Conservation (phyloP, 2,797 vertebrate species). For the Myioborus miniatus region DNA sequence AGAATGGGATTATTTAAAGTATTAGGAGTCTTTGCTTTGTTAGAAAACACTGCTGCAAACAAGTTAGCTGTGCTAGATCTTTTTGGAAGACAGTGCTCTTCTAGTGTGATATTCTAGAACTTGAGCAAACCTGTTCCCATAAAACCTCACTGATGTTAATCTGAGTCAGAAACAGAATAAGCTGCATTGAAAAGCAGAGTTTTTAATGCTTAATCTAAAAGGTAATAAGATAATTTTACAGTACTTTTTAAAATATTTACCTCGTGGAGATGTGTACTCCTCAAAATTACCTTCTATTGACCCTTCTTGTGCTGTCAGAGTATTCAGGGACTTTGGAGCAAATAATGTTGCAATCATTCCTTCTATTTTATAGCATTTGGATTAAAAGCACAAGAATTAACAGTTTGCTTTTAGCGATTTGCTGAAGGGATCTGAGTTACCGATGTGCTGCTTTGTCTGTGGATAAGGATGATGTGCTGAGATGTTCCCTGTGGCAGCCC, state of each 20-base stretch:
- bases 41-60: not conserved
- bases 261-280: not conserved
- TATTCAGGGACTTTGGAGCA: not conserved
- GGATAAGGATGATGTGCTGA: not conserved
- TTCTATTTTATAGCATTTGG: not conserved
- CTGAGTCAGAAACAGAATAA: not conserved
- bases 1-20: not conserved
- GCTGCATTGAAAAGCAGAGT: not conserved
- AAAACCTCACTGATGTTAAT: not conserved
- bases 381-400: not conserved
- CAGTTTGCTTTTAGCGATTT: not conserved
- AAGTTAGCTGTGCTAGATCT: not conserved
- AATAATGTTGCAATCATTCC: not conserved
- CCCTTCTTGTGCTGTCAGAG: not conserved
- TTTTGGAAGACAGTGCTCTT: not conserved
- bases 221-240: not conserved
- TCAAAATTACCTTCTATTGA: not conserved
- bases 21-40: not conserved
- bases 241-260: not conserved
- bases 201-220: not conserved
- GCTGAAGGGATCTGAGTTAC: not conserved
- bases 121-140: not conserved
- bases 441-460: not conserved
- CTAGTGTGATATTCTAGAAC: not conserved
- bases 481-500: not conserved